Percentiles rank a stretch among this genome's conserved stretches.
phyloP scores from a whole-genome alignment of 2,113 vertebrate genomes.

The Callipepla squamata region DNA sequence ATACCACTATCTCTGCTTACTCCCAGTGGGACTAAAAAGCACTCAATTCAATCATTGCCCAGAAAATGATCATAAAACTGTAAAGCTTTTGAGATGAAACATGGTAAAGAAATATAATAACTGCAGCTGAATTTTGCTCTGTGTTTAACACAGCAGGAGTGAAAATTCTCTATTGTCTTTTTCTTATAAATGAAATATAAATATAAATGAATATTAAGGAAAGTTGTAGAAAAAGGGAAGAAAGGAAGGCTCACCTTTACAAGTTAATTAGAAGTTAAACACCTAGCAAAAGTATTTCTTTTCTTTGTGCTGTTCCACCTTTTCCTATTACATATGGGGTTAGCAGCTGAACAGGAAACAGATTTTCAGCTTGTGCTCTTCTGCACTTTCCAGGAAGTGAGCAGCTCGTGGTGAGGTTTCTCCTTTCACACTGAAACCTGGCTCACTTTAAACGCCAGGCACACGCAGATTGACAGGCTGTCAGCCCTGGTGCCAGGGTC shows the following conservation, averaged over 20 bases:
- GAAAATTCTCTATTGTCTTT: background rate
- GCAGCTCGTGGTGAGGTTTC: background rate
- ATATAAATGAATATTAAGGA: background rate
- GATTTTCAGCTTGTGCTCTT: background rate
- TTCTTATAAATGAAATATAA: background rate
- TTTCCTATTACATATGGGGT: rapidly evolving
- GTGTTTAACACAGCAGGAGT: background rate
- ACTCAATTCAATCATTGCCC: background rate
- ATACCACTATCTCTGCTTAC: rapidly evolving
- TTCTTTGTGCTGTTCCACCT: background rate
- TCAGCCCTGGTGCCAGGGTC: background rate
- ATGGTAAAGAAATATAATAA: background rate
- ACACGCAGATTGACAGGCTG: background rate
- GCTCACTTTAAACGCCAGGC: background rate
- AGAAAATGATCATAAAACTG: no score
- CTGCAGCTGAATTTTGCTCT: background rate
- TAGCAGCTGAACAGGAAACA: background rate
- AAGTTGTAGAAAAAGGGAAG: background rate
- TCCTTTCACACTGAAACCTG: background rate
- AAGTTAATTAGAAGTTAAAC: background rate
- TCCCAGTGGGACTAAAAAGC: background rate
- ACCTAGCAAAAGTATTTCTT: background rate
- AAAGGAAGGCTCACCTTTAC: rapidly evolving
- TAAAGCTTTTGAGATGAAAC: background rate
- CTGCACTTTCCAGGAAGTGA: background rate